These are phyloP conservation scores for Fistularia commersonii DNA, from an alignment of 2,797 vertebrate genomes.

Conservation along the genomic window DNA sequence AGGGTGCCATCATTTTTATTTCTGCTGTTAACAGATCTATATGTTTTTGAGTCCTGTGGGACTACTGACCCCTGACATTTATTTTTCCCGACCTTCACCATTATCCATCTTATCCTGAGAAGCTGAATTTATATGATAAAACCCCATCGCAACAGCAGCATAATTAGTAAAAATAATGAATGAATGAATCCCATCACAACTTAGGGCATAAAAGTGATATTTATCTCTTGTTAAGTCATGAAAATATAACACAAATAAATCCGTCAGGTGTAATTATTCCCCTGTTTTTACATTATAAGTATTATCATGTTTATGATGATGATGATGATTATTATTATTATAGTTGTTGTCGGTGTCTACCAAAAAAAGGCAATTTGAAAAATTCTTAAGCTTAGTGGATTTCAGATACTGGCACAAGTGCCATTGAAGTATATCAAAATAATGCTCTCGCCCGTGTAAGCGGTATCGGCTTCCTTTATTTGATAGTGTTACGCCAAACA, in stretches of 20 bases:
- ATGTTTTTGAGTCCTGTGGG: constrained; percentile 10
- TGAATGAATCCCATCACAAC: too few relatives aligned
- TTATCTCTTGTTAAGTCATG: too few relatives aligned
- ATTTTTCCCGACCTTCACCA: neutral
- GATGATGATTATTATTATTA: too few relatives aligned
- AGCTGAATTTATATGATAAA: constrained; percentile 2
- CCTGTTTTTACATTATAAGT: too few relatives aligned
- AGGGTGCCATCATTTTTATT: constrained; percentile 10
- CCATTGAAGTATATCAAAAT: constrained; percentile 11
- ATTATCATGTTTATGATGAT: too few relatives aligned
- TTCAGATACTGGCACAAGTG: too few relatives aligned
- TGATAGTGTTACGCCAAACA: constrained; percentile 52
- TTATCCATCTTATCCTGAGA: neutral
- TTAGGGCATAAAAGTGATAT: too few relatives aligned
- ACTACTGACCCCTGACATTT: constrained; percentile 5
- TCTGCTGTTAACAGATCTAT: constrained; percentile 12
- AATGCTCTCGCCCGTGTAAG: constrained; percentile 16
- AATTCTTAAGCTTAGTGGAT: too few relatives aligned
- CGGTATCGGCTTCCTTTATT: constrained; percentile 26
- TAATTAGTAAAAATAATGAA: too few relatives aligned
- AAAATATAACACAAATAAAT: too few relatives aligned
- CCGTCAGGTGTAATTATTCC: too few relatives aligned
- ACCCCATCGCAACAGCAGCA: neutral
- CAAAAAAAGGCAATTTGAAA: neutral
- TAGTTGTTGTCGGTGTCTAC: too few relatives aligned